Conservation (phyloP, 2,113 vertebrate genomes). For the Passer domesticus region DNA sequence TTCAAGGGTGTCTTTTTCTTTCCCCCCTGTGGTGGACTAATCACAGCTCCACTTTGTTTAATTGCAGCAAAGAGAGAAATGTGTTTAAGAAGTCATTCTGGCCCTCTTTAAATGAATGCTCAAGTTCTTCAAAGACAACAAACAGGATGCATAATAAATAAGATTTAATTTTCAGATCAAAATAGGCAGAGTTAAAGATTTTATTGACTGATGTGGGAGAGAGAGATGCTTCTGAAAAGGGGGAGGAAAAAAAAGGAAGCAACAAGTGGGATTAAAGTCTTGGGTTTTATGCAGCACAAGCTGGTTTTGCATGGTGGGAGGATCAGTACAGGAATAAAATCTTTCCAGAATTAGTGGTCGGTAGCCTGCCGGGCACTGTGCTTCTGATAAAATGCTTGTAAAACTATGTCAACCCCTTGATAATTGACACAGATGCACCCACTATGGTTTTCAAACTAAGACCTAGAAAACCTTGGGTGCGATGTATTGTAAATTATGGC, state of each 20-base stretch:
- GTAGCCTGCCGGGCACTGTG: slow-evolving; percentile 72
- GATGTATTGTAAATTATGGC: slow-evolving; percentile 81
- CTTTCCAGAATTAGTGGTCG: slow-evolving; percentile 74
- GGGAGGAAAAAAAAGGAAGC: slow-evolving; percentile 72
- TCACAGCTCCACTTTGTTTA: slow-evolving; percentile 99
- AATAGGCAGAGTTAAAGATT: slow-evolving; percentile 83
- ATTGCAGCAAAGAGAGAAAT: slow-evolving; percentile 98
- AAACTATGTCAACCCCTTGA: slow-evolving; percentile 78
- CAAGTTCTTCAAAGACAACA: slow-evolving; percentile 91
- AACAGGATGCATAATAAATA: slow-evolving; percentile 93
- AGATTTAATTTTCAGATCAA: slow-evolving; percentile 84
- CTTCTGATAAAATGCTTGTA: slow-evolving; percentile 80
- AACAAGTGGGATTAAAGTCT: slow-evolving; percentile 88
- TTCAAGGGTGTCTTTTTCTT: slow-evolving; percentile 99
- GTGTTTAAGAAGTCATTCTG: slow-evolving; percentile 99
- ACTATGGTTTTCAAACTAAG: slow-evolving; percentile 80
- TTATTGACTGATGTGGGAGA: slow-evolving; percentile 78
- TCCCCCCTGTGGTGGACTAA: slow-evolving; percentile 97
- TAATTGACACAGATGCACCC: slow-evolving; percentile 85
- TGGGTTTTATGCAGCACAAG: slow-evolving; percentile 77
- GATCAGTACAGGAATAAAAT: slow-evolving; percentile 80
- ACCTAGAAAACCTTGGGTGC: slow-evolving; percentile 76
- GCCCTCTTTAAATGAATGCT: slow-evolving; percentile 93
- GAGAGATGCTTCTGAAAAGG: slow-evolving; percentile 79
- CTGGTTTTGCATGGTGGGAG: slow-evolving; percentile 76